These are phyloP conservation scores for Rosalia funebris DNA, from an alignment of 2,888 invertebrate genomes.

Conservation along the genomic window DNA sequence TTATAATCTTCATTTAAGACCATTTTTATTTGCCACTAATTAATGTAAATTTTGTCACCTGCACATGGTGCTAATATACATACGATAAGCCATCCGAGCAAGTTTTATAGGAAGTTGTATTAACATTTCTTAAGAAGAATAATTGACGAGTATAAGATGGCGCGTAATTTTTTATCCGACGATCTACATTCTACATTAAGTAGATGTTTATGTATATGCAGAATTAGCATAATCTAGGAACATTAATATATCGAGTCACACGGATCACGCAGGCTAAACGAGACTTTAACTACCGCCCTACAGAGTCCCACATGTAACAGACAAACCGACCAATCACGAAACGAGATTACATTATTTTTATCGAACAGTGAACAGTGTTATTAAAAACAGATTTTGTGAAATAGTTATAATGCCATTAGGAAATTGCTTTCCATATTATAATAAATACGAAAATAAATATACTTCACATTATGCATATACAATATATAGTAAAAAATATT, in stretches of 20 bases:
- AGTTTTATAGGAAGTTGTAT: slow-evolving; percentile 27
- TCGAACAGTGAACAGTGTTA: slow-evolving; percentile 35
- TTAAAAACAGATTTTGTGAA: slow-evolving; percentile 39
- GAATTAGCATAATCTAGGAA: slow-evolving; percentile 63
- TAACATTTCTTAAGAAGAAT: slow-evolving; percentile 43
- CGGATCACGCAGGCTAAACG: slow-evolving; percentile 50
- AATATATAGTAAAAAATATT: background rate
- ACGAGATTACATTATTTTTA: slow-evolving; percentile 32
- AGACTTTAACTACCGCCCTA: slow-evolving; percentile 56
- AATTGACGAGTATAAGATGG: slow-evolving; percentile 52
- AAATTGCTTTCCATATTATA: slow-evolving; percentile 7
- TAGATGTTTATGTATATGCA: slow-evolving; percentile 62
- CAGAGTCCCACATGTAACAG: slow-evolving; percentile 33
- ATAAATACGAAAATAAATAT: background rate
- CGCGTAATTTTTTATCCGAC: slow-evolving; percentile 52
- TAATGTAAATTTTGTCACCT: slow-evolving; percentile 31
- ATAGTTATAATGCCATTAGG: slow-evolving; percentile 38
- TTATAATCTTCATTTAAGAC: no score
- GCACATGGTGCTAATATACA: background rate
- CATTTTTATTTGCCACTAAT: background rate
- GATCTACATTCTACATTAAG: slow-evolving; percentile 58
- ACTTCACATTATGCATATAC: background rate
- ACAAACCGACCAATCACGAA: slow-evolving; percentile 30
- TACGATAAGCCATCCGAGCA: background rate
- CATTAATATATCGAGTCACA: slow-evolving; percentile 58